A percentile compares a stretch with the other conserved stretches of the same genome.
These are phyloP conservation scores for Thera britannica DNA, from an alignment of 2,888 invertebrate genomes.

Conservation along the genomic window DNA sequence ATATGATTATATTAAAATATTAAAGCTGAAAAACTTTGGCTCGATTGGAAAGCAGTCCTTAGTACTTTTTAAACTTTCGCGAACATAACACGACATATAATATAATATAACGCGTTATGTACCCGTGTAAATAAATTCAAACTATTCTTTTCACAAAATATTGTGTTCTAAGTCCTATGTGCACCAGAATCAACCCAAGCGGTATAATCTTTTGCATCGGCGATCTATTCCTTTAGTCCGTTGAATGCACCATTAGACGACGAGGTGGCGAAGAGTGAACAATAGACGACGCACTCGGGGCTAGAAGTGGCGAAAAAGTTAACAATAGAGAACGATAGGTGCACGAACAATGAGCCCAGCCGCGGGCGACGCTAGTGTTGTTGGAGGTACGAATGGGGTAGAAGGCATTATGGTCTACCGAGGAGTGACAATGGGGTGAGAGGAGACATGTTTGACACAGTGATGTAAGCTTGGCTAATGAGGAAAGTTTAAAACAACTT, in stretches of 20 bases:
- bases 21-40: no score
- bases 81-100: no score
- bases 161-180: not conserved
- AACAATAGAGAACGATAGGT: conserved; percentile 55
- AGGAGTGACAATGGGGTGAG: not conserved
- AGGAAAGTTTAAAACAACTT: no score
- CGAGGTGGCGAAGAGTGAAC: conserved; percentile 37
- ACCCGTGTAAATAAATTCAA: no score
- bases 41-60: no score
- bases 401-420: not conserved
- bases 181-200: not conserved
- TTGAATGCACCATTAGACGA: conserved; percentile 33
- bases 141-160: not conserved
- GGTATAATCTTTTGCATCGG: conserved; percentile 25
- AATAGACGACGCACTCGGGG: conserved; percentile 41
- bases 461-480: not conserved
- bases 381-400: conserved; percentile 26
- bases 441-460: not conserved
- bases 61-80: no score
- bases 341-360: conserved; percentile 55
- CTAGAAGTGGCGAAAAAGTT: conserved; percentile 59
- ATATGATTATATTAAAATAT: no score
- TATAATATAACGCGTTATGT: no score
- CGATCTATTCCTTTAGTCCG: conserved; percentile 21
- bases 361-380: conserved; percentile 45